Conservation (phyloP, 2,113 vertebrate genomes). For the Corythoichthys haematopterus region DNA sequence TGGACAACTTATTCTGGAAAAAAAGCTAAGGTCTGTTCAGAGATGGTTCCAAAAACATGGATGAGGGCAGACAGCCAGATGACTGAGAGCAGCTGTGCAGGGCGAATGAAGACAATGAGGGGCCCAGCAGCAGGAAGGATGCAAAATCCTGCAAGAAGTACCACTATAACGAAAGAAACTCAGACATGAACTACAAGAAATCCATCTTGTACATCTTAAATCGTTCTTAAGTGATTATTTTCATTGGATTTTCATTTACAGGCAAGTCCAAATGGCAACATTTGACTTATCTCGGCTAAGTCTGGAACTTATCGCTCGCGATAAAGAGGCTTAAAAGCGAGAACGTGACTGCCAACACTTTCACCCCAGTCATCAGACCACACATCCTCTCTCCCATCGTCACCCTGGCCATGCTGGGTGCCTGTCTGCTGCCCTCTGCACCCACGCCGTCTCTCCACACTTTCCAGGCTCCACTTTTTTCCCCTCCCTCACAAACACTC, state of each 20-base stretch:
- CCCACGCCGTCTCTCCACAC: conserved; percentile 42
- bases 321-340: conserved; percentile 25
- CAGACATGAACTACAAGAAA: too few species aligned
- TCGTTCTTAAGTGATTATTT: too few species aligned
- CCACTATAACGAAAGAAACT: background rate
- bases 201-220: too few species aligned
- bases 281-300: too few species aligned
- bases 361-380: conserved; percentile 45
- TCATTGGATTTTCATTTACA: too few species aligned
- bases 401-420: conserved; percentile 33
- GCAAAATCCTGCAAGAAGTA: conserved; percentile 18
- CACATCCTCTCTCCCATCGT: conserved; percentile 53
- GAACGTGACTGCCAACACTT: conserved; percentile 42
- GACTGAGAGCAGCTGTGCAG: conserved; percentile 50
- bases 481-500: conserved; percentile 10
- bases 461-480: conserved; percentile 30
- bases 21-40: conserved; percentile 17
- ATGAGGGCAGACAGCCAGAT: conserved; percentile 25
- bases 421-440: conserved; percentile 65
- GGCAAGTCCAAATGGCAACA: background rate
- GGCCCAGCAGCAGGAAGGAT: conserved; percentile 38
- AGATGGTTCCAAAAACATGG: conserved; percentile 17
- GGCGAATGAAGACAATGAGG: conserved; percentile 49
- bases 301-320: conserved; percentile 2
- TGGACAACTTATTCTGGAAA: background rate